phyloP scores from a whole-genome alignment of 2,113 vertebrate genomes.

The Apeltes quadracus region DNA sequence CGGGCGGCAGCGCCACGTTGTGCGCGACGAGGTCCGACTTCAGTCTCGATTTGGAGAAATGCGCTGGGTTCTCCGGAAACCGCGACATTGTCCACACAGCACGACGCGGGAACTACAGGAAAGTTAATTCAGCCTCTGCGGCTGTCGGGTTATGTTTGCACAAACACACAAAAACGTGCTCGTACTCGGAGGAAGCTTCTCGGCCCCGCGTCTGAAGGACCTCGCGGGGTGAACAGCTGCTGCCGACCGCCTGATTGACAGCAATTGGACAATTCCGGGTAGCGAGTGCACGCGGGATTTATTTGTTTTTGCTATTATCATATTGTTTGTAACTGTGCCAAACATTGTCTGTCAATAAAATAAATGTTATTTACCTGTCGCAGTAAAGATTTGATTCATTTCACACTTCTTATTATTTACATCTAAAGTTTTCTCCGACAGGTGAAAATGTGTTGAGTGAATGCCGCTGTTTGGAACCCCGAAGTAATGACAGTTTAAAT shows the following conservation, averaged over 20 bases:
- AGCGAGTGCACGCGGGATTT: neutral
- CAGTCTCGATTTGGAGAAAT: slow-evolving; percentile 76
- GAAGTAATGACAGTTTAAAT: neutral
- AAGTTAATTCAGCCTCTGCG: neutral
- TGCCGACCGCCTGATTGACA: slow-evolving; percentile 60
- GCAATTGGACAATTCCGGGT: neutral
- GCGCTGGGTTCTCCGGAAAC: slow-evolving; percentile 66
- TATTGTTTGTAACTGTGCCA: neutral
- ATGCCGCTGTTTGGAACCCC: neutral
- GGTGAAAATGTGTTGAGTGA: neutral
- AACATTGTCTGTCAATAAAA: no score
- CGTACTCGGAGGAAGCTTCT: neutral
- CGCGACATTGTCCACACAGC: slow-evolving; percentile 72
- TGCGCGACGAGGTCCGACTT: slow-evolving; percentile 76
- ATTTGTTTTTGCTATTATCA: neutral
- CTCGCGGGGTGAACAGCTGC: slow-evolving; percentile 59
- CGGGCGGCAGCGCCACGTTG: slow-evolving; percentile 72
- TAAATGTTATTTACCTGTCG: neutral
- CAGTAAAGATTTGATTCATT: neutral
- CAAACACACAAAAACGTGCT: neutral
- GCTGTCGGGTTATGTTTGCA: neutral
- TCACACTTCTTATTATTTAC: neutral
- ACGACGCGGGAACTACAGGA: neutral
- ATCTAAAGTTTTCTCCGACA: neutral
- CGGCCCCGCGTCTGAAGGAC: neutral